Base-by-base conservation (phyloP, 2,888 invertebrate genomes). In the Thereva unica region DNA sequence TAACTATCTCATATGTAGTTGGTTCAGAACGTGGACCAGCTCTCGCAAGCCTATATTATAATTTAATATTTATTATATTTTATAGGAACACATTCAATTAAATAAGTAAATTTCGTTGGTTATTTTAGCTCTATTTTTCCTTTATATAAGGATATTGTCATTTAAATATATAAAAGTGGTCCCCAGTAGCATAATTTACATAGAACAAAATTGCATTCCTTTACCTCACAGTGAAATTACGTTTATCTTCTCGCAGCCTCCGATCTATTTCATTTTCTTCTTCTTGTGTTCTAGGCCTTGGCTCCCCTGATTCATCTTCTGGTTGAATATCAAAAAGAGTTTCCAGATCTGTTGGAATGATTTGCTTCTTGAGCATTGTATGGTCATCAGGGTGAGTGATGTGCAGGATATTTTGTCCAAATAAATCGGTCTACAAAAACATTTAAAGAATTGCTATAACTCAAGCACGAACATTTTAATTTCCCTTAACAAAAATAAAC, bases 301-400 rank as follows among this genome's bases (percentile, higher is more conserved):
- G 83, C 77, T 84, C 86, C 10, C 86, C 87, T 72, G 80, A 84
- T 54, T 76, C 78, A n/a, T 83, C 86, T 70, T 84, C 80, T 5
- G 77, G 71, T 42, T 77, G 76, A 45, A 77, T 74, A 72, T 80
- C 77, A 74, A 79, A 76, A 71, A 82, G 74, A 76, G 78, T 76
- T 71, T 81, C 80, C 57, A 82, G 72, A 71, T 79, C 80, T 41
- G 78, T 80, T 1, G 86, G 86, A 77, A 83, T 83, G 68, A 93
- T 81, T 73, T 89, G 88, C 57, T 86, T 84, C 57, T 85, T 84
- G 63, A 95, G 82, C 73, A 87, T 86, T 53, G 88, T 88, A 73
- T 90, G 90, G 80, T 97, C 89, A 75, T 89, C 86, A n/a, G 87
- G 84, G 80, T 92, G 90, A 49, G 92, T 86, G 79, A 93, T 91